A percentile compares a stretch with the other conserved stretches of the same genome.
phyloP scores from a whole-genome alignment of 2,797 vertebrate species.

The Sardinella longiceps region DNA sequence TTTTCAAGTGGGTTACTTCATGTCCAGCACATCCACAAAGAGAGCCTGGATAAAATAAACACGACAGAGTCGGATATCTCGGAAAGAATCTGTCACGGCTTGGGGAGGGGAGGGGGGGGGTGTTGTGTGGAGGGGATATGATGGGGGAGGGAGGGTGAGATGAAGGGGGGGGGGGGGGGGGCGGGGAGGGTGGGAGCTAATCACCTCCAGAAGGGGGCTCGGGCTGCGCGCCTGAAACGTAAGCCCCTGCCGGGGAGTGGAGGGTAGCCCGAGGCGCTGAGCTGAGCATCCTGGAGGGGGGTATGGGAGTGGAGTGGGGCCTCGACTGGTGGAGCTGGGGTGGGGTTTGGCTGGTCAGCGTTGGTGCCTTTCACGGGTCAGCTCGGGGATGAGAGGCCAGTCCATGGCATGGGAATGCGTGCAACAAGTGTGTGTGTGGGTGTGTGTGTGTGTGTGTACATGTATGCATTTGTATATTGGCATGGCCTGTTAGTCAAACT shows the following conservation, averaged over 20 bases:
- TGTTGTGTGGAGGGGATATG: neutral
- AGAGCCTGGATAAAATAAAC: conserved; percentile 99
- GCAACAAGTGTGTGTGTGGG: conserved; percentile 47
- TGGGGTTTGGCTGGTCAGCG: conserved; percentile 70
- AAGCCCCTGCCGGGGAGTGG: conserved; percentile 89
- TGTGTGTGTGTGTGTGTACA: conserved; percentile 17
- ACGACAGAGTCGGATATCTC: conserved; percentile 98
- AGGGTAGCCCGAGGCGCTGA: conserved; percentile 81
- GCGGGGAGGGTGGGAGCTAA: conserved; percentile 81
- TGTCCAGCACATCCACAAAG: conserved; percentile 99
- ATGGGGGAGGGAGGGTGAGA: neutral
- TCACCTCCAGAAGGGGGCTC: conserved; percentile 99
- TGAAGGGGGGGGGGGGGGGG: neutral
- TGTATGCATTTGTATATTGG: neutral
- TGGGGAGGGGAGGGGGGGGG: conserved; percentile 65
- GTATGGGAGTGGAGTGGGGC: conserved; percentile 42
- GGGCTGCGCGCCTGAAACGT: conserved; percentile 97
- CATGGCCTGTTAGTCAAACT: neutral
- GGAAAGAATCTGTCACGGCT: conserved; percentile 99
- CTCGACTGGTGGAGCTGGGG: conserved; percentile 67
- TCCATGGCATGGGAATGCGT: conserved; percentile 73
- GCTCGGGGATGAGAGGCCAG: conserved; percentile 82
- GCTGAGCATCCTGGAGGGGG: conserved; percentile 57
- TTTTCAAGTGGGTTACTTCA: conserved; percentile 95
- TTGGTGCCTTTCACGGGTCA: conserved; percentile 92